These are phyloP conservation scores for Drosophila suboccidentalis DNA, from an alignment of 2,888 invertebrate species.

Conservation along the genomic window DNA sequence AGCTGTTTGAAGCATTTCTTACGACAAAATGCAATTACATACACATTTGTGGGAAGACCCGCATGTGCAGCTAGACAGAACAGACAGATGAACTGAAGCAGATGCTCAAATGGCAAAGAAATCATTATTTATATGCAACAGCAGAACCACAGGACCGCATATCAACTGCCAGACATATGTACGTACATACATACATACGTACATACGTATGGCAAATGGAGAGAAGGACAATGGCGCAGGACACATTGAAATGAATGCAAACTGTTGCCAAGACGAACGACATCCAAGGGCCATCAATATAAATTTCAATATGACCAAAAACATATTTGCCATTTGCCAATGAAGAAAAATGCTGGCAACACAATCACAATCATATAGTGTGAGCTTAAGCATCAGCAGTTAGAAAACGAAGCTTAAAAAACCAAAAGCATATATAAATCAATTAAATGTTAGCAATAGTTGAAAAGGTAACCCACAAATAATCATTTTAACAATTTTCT, in stretches of 20 bases:
- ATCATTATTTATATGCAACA: slow-evolving; percentile 70
- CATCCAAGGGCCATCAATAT: slow-evolving; percentile 67
- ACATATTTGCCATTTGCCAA: slow-evolving; percentile 57
- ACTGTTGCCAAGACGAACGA: slow-evolving; percentile 68
- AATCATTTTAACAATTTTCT: neutral
- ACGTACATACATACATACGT: neutral
- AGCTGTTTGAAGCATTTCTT: slow-evolving; percentile 22
- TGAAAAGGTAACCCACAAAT: neutral
- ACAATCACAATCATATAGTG: slow-evolving; percentile 7
- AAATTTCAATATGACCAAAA: slow-evolving; percentile 72
- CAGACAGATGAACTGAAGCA: slow-evolving; percentile 39
- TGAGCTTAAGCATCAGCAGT: neutral
- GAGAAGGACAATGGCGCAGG: slow-evolving; percentile 8
- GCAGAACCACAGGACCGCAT: slow-evolving; percentile 35
- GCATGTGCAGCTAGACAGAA: slow-evolving; percentile 42
- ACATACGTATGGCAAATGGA: neutral
- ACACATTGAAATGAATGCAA: slow-evolving; percentile 66
- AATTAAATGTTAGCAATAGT: slow-evolving; percentile 4
- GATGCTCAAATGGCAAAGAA: slow-evolving; percentile 64
- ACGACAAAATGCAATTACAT: slow-evolving; percentile 47
- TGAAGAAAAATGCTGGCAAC: slow-evolving; percentile 54
- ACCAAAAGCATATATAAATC: slow-evolving; percentile 19
- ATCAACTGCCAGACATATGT: slow-evolving; percentile 40
- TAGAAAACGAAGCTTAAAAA: neutral
- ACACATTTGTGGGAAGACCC: slow-evolving; percentile 49